phyloP scores from a whole-genome alignment of 2,888 invertebrate species.

The Drosophila kambysellisi region DNA sequence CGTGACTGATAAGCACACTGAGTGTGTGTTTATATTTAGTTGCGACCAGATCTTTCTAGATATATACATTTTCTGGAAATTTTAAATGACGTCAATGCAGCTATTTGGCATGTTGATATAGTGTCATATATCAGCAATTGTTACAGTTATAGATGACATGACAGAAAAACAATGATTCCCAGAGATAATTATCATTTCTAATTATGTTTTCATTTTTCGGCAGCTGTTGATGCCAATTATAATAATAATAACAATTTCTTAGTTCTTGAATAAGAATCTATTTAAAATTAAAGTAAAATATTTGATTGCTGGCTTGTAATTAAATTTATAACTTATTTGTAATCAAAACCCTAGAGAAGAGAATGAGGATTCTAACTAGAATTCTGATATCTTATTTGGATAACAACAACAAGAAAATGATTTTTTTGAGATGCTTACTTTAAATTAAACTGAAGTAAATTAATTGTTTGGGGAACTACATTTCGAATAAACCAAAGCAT shows the following conservation, averaged over 20 bases:
- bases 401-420: neutral
- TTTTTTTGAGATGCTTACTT: neutral
- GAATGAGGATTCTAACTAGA: neutral
- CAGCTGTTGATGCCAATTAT: neutral
- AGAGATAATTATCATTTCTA: neutral
- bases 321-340: neutral
- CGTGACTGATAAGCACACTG: conserved; percentile 50
- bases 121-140: conserved; percentile 6
- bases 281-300: neutral
- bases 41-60: conserved; percentile 37
- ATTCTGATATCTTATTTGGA: neutral
- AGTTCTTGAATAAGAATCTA: neutral
- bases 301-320: neutral
- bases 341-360: neutral
- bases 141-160: neutral
- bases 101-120: conserved; percentile 13
- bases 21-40: conserved; percentile 23
- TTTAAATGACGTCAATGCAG: conserved; percentile 36
- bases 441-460: neutral
- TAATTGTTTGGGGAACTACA: neutral
- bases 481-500: neutral
- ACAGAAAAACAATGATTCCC: conserved; percentile 2
- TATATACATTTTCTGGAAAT: conserved; percentile 20
- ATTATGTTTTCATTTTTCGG: neutral
- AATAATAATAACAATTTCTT: neutral